These are phyloP conservation scores for Palaemon carinicauda DNA, from an alignment of 1,140 invertebrate species.

Conservation along the genomic window DNA sequence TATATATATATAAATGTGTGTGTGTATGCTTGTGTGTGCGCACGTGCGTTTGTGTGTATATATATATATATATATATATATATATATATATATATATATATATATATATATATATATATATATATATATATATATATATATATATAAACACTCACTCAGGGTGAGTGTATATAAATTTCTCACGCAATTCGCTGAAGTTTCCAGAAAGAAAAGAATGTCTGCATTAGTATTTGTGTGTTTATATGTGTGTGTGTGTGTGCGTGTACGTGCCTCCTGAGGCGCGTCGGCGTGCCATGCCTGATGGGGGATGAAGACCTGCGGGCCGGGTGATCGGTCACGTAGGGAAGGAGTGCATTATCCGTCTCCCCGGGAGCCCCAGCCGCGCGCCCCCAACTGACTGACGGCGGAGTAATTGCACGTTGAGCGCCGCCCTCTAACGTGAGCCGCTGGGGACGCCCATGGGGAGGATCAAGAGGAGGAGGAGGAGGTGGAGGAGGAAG, in stretches of 20 bases:
- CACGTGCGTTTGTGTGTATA: neutral
- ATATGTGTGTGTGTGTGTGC: neutral
- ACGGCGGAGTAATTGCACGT: constrained; percentile 48
- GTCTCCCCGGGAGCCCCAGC: constrained; percentile 30
- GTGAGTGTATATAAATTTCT: no score
- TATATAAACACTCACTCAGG: no score
- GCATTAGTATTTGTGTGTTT: no score
- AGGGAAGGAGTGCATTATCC: constrained; percentile 36
- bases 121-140: no score
- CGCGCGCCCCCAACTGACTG: constrained; percentile 34
- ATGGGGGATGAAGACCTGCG: constrained; percentile 32
- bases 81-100: no score
- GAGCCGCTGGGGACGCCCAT: neutral
- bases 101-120: no score
- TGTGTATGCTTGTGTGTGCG: no score
- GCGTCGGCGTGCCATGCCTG: neutral
- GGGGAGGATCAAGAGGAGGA: neutral
- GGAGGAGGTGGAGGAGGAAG: neutral
- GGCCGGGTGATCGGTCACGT: constrained; percentile 37
- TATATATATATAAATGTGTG: no score
- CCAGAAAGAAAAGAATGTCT: no score
- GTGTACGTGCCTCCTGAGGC: neutral
- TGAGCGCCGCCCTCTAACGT: constrained; percentile 31
- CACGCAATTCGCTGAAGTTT: no score
- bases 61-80: no score